Percentiles rank a stretch among this genome's conserved stretches.
phyloP scores from a whole-genome alignment of 2,888 invertebrate species.

The Cephus sareptanus region DNA sequence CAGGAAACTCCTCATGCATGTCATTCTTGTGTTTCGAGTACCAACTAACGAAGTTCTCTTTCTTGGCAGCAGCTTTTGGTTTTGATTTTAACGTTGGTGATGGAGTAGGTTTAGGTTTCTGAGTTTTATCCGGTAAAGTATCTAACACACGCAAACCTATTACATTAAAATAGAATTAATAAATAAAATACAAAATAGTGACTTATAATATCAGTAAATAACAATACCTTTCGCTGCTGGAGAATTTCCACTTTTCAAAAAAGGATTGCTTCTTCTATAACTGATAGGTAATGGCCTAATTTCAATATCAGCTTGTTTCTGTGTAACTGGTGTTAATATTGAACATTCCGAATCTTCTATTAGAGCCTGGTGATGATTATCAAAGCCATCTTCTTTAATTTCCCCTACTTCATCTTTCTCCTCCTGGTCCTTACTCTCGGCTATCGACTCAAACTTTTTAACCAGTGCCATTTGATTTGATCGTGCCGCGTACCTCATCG shows the following conservation, averaged over 20 bases:
- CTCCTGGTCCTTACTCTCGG: conserved; percentile 50
- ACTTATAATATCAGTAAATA: background rate
- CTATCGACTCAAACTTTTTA: conserved; percentile 73
- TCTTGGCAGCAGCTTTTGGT: conserved; percentile 39
- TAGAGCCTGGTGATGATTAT: conserved; percentile 17
- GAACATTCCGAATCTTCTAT: conserved; percentile 34
- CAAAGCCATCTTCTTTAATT: conserved; percentile 32
- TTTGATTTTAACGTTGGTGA: conserved; percentile 33
- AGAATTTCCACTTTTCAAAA: conserved; percentile 64
- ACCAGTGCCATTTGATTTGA: conserved; percentile 82
- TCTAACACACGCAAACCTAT: conserved; percentile 44
- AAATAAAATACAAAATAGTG: background rate
- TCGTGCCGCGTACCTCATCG: conserved; percentile 89
- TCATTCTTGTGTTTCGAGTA: conserved; percentile 70
- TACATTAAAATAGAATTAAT: conserved; percentile 8
- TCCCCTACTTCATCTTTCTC: conserved; percentile 51
- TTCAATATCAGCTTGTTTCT: conserved; percentile 45
- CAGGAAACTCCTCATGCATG: conserved; percentile 71
- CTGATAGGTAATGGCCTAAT: conserved; percentile 54
- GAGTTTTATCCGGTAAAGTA: conserved; percentile 48
- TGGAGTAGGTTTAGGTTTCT: conserved; percentile 31
- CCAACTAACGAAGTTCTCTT: conserved; percentile 73
- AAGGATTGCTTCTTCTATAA: conserved; percentile 65
- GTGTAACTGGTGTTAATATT: conserved; percentile 34
- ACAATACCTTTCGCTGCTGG: conserved; percentile 36